Evolutionary conservation across 2,888 invertebrate species (phyloP), one percentile per base, ranked within the genome.

Genomic region (Aphodius sticticus): DNA sequence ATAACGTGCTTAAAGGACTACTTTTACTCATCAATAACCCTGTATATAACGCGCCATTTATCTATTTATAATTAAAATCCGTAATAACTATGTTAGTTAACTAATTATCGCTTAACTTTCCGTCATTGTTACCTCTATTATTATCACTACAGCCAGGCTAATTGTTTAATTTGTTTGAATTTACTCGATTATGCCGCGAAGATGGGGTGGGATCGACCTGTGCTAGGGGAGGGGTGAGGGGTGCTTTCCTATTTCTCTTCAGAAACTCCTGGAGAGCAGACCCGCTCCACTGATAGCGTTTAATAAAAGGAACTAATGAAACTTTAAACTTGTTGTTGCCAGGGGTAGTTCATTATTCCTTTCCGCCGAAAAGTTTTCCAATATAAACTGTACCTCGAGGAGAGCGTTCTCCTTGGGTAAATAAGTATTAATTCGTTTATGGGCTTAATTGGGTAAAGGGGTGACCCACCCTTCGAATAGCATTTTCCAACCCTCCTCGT

Each of bases 351-450:
- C 79, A 79, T 79, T 79, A 79, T 79, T 77, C 77, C 74, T 78
- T 69, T 69, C 72, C 70, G 76, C 78, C 71, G 76, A 70, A 79
- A 81, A 81, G 77, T 81, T 81, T 81, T 79, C 79, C 79, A 81
- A 81, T 81, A 81, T 81, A 81, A 77, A 78, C 74, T 78, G 78
- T 75, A 76, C 77, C 69, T 72, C 72, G 72, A 76, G 79, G 1
- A 53, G 12, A 12, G 53, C 53, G 53, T 53, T 9, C 53, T 77
- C 74, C 74, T 53, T 7, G 35, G 26, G 77, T 77, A 77, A 79
- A 79, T 79, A 79, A 79, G 79, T 79, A 79, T 77, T 79, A 79
- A 79, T 79, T 79, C 77, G 75, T 76, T 77, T 80, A 74, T 36
- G n/a, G 74, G 35, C 36, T 35, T 36, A 74, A 35, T 36, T 26